These are phyloP conservation scores for Heliornis fulica DNA, from an alignment of 2,113 vertebrate genomes.

Conservation along the genomic window DNA sequence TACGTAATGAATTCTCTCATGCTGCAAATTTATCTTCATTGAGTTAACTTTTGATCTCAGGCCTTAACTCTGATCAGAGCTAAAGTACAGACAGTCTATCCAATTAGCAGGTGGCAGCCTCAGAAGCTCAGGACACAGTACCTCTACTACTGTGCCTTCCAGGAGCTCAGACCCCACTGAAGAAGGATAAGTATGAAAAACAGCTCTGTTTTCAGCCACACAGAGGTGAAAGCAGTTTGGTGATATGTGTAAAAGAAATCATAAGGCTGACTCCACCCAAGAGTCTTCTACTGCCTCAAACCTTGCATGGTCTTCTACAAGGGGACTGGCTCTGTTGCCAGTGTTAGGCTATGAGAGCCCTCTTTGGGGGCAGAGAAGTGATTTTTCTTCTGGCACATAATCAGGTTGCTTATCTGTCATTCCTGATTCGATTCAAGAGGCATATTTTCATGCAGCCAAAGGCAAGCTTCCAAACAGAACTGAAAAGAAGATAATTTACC, in stretches of 20 bases:
- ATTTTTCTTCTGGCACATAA: not conserved
- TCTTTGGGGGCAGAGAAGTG: not conserved
- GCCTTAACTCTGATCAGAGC: constrained; percentile 4
- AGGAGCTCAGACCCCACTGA: not conserved
- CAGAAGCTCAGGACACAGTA: not conserved
- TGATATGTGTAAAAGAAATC: not conserved
- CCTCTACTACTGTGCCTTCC: not conserved
- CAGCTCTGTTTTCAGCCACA: not conserved
- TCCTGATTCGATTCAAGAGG: not conserved
- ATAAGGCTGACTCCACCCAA: not conserved
- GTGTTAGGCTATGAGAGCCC: not conserved
- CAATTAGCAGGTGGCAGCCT: constrained; percentile 22
- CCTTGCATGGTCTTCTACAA: not conserved
- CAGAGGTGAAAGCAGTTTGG: not conserved
- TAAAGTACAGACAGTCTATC: not conserved
- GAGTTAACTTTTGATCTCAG: constrained; percentile 31
- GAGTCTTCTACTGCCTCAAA: not conserved
- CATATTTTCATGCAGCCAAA: not conserved
- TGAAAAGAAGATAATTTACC: not conserved
- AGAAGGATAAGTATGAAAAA: not conserved
- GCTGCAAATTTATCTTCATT: constrained; percentile 6
- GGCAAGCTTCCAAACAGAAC: not conserved
- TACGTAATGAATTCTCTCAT: not conserved
- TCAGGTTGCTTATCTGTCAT: not conserved
- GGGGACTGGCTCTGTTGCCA: not conserved